Conservation (phyloP, 1,140 invertebrate genomes). For the Drosophila subpulchrella region DNA sequence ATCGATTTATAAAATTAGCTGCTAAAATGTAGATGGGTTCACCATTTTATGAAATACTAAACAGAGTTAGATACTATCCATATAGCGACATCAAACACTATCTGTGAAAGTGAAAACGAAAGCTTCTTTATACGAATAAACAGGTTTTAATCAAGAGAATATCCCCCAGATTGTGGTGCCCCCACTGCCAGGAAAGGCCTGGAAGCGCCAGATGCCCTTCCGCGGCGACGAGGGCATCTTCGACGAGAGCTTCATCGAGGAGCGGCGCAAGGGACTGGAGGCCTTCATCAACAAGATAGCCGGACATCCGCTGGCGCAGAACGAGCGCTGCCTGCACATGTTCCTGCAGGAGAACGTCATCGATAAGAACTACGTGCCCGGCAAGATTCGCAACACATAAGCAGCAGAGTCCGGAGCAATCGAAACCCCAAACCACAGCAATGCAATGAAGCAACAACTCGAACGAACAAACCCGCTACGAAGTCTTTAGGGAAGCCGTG, state of each 20-base stretch:
- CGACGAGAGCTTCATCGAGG: conserved; percentile 99
- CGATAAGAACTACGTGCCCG: conserved; percentile 99
- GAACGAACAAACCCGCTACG: conserved; percentile 75
- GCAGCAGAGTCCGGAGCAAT: conserved; percentile 6
- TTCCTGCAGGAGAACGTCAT: conserved; percentile 98
- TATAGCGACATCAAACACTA: neutral
- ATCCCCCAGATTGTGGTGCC: conserved; percentile 96
- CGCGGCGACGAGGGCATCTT: conserved; percentile 99
- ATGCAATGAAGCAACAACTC: conserved; percentile 73
- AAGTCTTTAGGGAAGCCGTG: conserved; percentile 64
- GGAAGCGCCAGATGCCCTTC: conserved; percentile 99
- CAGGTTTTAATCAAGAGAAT: conserved; percentile 1
- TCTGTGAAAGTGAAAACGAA: neutral
- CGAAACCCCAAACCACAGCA: conserved; percentile 45
- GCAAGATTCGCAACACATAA: conserved; percentile 99
- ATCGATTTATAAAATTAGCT: neutral
- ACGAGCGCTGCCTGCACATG: conserved; percentile 99
- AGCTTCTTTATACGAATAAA: neutral
- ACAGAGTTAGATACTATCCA: no score
- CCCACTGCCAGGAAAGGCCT: conserved; percentile 98
- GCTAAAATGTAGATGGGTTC: neutral
- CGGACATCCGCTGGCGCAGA: conserved; percentile 99
- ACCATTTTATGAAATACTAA: neutral
- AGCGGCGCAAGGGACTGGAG: conserved; percentile 98
- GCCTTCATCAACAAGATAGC: conserved; percentile 99